phyloP scores from a whole-genome alignment of 2,888 invertebrate species.

The Mactromeris polynyma region DNA sequence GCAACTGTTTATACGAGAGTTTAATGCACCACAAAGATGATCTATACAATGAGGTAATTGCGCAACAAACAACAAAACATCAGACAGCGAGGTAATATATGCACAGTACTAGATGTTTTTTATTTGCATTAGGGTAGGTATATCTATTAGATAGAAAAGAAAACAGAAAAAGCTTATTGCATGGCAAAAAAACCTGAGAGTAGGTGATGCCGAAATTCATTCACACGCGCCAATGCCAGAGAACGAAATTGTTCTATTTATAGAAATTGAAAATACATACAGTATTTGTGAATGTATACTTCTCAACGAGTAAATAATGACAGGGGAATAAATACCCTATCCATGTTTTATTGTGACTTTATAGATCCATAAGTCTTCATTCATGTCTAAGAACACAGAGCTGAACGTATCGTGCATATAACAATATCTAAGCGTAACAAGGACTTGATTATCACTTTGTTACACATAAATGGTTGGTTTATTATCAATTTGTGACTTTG shows the following conservation, averaged over 20 bases:
- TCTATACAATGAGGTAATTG: neutral
- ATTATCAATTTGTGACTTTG: slow-evolving; percentile 49
- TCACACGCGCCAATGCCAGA: neutral
- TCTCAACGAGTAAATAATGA: slow-evolving; percentile 15
- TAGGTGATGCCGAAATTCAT: neutral
- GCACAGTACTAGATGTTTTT: neutral
- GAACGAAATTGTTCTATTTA: neutral
- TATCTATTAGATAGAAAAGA: too few species aligned
- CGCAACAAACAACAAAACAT: slow-evolving; percentile 13
- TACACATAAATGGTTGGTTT: slow-evolving; percentile 41
- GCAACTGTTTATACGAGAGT: slow-evolving; percentile 12
- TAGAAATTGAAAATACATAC: neutral
- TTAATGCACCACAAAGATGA: slow-evolving; percentile 20
- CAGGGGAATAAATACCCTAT: neutral
- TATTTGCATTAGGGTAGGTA: neutral
- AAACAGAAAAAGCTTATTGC: too few species aligned
- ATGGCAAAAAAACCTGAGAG: too few species aligned
- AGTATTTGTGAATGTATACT: neutral
- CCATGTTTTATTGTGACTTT: slow-evolving; percentile 33
- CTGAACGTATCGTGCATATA: slow-evolving; percentile 1
- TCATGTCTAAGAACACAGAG: neutral
- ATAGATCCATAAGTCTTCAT: slow-evolving; percentile 40
- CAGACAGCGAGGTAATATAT: neutral
- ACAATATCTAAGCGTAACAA: neutral
- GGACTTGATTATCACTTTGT: slow-evolving; percentile 43